phyloP scores from a whole-genome alignment of 2,113 vertebrate species.

The Sinocyclocheilus anshuiensis region DNA sequence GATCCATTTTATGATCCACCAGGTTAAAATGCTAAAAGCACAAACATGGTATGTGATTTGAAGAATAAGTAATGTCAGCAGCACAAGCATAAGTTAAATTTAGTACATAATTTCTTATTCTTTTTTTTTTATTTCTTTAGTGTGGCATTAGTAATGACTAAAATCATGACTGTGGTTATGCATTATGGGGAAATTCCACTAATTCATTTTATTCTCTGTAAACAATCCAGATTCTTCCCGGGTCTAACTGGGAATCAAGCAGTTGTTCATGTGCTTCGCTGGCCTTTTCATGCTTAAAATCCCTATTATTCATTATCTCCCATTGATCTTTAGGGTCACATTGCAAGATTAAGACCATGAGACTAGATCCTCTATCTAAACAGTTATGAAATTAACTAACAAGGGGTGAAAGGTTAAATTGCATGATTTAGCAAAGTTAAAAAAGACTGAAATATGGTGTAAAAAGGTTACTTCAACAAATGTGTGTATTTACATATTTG shows the following conservation, averaged over 20 bases:
- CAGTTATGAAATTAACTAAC: conserved; percentile 51
- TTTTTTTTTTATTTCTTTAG: neutral
- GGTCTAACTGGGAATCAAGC: neutral
- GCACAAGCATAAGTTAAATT: neutral
- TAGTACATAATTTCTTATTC: neutral
- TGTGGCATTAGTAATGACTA: neutral
- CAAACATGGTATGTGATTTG: neutral
- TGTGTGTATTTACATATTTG: neutral
- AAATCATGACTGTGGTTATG: neutral
- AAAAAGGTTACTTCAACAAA: neutral
- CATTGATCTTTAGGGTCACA: conserved; percentile 51
- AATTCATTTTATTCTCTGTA: neutral
- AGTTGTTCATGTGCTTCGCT: conserved; percentile 36
- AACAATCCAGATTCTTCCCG: neutral
- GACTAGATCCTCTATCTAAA: conserved; percentile 37
- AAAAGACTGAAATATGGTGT: neutral
- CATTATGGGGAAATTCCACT: neutral
- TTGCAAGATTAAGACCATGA: conserved; percentile 15
- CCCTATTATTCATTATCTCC: conserved; percentile 56
- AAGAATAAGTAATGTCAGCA: neutral
- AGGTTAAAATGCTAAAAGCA: neutral
- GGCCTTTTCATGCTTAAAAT: conserved; percentile 43
- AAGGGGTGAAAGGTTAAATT: conserved; percentile 36
- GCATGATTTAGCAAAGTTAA: conserved; percentile 64
- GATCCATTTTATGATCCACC: neutral